Evolutionary conservation across 2,797 vertebrate genomes (phyloP), one percentile per base, ranked within the genome.

Genomic region (Melanogrammus aeglefinus): DNA sequence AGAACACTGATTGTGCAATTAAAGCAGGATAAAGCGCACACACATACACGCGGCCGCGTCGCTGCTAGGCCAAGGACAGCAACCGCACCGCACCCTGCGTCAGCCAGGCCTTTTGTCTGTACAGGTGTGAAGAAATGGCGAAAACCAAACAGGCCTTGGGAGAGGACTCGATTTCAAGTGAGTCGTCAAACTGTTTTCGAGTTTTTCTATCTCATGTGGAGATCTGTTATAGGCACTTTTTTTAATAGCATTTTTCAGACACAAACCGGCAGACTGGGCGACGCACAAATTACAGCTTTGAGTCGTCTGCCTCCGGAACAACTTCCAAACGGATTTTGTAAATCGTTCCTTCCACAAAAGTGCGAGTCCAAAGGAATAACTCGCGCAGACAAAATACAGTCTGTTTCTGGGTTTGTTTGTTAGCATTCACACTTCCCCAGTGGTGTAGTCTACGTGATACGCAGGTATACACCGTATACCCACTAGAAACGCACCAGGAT

Each of bases 21-120:
- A 72, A 77, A 83, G 77, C 70, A 18, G 16, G 81, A 79, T 80
- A 75, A 74, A 80, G 70, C 72, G 9, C 73, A 80, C 6, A 66
- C 33, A 77, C 41, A 51, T 51, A 72, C 69, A 18, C 73, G 79
- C 6, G 63, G 33, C 75, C 39, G 35, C 47, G 66, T 51, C 24
- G 12, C 63, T 3, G 24, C 63, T 1, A 63, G 6, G 63, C 33
- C 77, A 83, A 79, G 77, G 72, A 80, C 73, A 70, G 29, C 33
- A 35, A 29, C 73, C 44, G 29, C 12, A 29, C 73, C 44, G 29
- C 12, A 2, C 2, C 44, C 35, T 72, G 18, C 39, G 3, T 72
- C 31, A 16, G 70, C 70, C 70, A 10, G 63, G 63, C 24, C 24
- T 63, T 18, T 27, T n/a, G 63, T 69, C 24, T 24, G 24, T 27